Conservation (phyloP, 1,140 invertebrate genomes). For the Colletes latitarsis region DNA sequence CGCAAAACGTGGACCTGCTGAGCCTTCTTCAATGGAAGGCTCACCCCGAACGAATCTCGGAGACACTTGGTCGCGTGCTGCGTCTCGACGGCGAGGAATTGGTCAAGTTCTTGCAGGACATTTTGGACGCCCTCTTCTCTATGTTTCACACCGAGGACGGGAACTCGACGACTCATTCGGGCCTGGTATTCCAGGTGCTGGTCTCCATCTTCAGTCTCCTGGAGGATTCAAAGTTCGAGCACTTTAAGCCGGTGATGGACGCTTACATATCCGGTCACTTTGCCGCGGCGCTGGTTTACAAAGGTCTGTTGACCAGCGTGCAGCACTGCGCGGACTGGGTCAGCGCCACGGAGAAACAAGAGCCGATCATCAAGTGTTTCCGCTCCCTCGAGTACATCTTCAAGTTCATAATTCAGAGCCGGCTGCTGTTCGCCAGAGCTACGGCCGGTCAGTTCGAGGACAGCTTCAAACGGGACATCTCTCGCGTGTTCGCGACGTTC, state of each 20-base stretch:
- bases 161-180: slow-evolving; percentile 88
- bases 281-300: slow-evolving; percentile 96
- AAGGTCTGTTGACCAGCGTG: slow-evolving; percentile 93
- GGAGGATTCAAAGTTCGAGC: slow-evolving; percentile 95
- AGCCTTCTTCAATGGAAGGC: slow-evolving; percentile 95
- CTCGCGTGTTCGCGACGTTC: slow-evolving; percentile 88
- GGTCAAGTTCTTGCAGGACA: slow-evolving; percentile 98
- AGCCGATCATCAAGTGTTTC: slow-evolving; percentile 94
- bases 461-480: slow-evolving; percentile 89
- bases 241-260: slow-evolving; percentile 97
- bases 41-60: slow-evolving; percentile 91
- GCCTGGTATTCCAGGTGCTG: slow-evolving; percentile 90
- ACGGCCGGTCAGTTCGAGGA: slow-evolving; percentile 94
- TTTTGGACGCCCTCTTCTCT: slow-evolving; percentile 96
- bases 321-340: slow-evolving; percentile 95
- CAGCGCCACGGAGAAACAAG: slow-evolving; percentile 91
- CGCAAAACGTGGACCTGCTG: slow-evolving; percentile 95
- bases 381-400: slow-evolving; percentile 96
- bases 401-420: slow-evolving; percentile 96
- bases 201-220: slow-evolving; percentile 96
- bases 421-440: slow-evolving; percentile 92
- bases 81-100: slow-evolving; percentile 93
- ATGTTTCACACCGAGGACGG: slow-evolving; percentile 97
- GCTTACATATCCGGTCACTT: slow-evolving; percentile 98
- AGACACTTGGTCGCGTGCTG: slow-evolving; percentile 90